Percentiles rank a stretch among this genome's conserved stretches.
phyloP scores from a whole-genome alignment of 2,113 vertebrate genomes.

The Apeltes quadracus region DNA sequence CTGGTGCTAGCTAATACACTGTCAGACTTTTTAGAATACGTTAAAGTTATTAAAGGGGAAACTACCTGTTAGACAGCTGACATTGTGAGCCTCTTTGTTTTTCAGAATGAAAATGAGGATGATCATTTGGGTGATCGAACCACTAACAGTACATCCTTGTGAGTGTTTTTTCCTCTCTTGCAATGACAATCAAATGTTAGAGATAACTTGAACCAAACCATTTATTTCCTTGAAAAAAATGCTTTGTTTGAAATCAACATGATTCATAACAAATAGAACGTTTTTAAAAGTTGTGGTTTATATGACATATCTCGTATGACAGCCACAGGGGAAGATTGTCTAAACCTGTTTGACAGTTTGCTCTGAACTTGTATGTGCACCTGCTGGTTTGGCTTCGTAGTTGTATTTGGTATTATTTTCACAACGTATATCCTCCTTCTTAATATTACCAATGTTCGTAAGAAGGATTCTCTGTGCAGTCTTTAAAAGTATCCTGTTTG shows the following conservation, averaged over 20 bases:
- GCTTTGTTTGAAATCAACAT: no score
- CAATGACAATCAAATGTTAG: no score
- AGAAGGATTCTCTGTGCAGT: not conserved
- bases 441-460: not conserved
- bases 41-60: not conserved
- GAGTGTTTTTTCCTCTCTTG: conserved; percentile 20
- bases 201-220: no score
- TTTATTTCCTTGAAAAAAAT: not conserved
- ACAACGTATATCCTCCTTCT: not conserved
- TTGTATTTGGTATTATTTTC: not conserved
- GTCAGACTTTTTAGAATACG: no score
- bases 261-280: no score
- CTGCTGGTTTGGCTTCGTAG: not conserved
- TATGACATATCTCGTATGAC: not conserved
- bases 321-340: not conserved
- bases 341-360: not conserved
- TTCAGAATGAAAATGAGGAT: conserved; percentile 74
- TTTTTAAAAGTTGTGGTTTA: not conserved
- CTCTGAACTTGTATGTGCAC: not conserved
- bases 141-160: conserved; percentile 55
- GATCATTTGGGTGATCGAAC: conserved; percentile 37
- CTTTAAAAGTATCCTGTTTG: conserved; percentile 11
- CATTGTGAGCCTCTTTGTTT: not conserved
- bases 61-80: not conserved
- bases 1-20: not conserved